Conservation (phyloP, 2,888 invertebrate species). For the Acronicta leporina region DNA sequence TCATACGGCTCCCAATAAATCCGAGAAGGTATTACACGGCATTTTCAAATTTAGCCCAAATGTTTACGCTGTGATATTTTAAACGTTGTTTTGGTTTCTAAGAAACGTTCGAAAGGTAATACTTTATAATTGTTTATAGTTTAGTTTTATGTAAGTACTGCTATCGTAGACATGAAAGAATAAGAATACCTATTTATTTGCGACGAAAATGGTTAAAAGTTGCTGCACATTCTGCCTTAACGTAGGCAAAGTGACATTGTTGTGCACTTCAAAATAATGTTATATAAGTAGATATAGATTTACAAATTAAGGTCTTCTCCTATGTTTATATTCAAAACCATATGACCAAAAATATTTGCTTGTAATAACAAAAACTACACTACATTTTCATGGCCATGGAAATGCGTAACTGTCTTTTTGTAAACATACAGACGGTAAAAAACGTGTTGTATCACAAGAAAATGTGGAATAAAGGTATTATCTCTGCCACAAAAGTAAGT, state of each 20-base stretch:
- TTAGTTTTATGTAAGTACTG: constrained; percentile 12
- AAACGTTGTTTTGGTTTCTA: constrained; percentile 29
- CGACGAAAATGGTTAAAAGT: too few relatives aligned
- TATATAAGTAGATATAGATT: too few relatives aligned
- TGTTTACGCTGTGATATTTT: constrained; percentile 32
- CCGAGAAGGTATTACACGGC: constrained; percentile 35
- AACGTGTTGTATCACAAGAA: constrained; percentile 39
- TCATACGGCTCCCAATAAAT: constrained; percentile 42
- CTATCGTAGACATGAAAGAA: constrained; percentile 7
- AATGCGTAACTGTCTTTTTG: constrained; percentile 42
- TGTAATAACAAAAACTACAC: constrained; percentile 33
- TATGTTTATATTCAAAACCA: constrained; percentile 11
- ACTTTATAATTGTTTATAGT: background rate
- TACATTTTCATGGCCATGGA: constrained; percentile 31
- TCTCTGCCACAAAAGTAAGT: constrained; percentile 35
- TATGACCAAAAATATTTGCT: constrained; percentile 15
- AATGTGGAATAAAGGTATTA: constrained; percentile 48
- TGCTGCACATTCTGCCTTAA: too few relatives aligned
- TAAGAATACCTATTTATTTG: too few relatives aligned
- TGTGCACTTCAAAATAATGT: too few relatives aligned
- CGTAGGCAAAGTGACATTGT: too few relatives aligned
- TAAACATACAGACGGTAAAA: constrained; percentile 36
- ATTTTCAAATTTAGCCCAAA: constrained; percentile 40
- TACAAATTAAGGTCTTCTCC: constrained; percentile 7
- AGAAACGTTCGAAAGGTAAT: constrained; percentile 39